Percentiles rank a stretch among this genome's conserved stretches.
Evolutionary conservation across 2,113 vertebrate species (phyloP).

Genomic region (Argyrosomus japonicus): DNA sequence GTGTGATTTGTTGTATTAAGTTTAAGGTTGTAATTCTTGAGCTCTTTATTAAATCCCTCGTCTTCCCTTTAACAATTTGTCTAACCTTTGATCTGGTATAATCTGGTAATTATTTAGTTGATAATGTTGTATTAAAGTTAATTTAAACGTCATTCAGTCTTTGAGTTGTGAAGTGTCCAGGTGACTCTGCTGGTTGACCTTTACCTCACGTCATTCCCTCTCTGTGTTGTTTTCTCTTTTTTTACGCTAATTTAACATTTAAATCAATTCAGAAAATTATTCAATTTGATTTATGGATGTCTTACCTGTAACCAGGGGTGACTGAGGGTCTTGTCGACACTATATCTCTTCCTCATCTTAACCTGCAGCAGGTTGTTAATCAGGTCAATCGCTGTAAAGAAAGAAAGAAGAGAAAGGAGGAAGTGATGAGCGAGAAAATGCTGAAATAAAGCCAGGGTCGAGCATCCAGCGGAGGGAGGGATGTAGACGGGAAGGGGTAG

Average conservation of each 20-base stretch:
- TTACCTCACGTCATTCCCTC: no score
- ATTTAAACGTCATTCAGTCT: no score
- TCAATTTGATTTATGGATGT: not conserved
- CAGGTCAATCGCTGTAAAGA: slow-evolving; percentile 92
- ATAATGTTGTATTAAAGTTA: no score
- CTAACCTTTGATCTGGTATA: no score
- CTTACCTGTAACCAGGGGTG: slow-evolving; percentile 98
- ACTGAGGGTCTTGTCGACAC: slow-evolving; percentile 97
- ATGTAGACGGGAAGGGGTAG: not conserved
- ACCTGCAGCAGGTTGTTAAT: slow-evolving; percentile 99
- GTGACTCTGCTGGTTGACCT: no score
- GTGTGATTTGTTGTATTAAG: no score
- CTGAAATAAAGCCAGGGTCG: not conserved
- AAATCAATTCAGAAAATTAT: not conserved
- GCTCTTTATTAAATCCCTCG: no score
- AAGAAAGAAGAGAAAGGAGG: not conserved
- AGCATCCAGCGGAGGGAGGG: not conserved
- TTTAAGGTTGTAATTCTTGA: no score
- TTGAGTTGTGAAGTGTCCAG: no score
- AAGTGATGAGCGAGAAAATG: not conserved
- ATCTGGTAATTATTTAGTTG: no score
- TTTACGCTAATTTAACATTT: not conserved
- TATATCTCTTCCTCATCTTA: slow-evolving; percentile 98
- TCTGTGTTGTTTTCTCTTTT: not conserved
- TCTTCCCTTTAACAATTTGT: no score